Evolutionary conservation across 2,888 invertebrate genomes (phyloP).

Genomic region (Cactoblastis cactorum): DNA sequence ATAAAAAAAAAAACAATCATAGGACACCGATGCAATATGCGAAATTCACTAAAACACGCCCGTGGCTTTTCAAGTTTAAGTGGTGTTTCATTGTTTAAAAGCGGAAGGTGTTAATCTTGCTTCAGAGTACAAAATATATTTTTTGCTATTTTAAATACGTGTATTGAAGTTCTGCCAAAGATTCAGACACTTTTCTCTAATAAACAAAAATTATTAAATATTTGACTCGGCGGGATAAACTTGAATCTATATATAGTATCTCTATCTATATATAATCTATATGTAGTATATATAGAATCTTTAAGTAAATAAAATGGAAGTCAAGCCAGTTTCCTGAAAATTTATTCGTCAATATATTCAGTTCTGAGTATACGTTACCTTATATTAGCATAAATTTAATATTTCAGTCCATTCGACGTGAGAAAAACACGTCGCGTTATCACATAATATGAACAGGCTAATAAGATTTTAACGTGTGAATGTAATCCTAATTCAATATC

Average conservation of each 20-base stretch:
- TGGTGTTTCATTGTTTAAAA: background rate
- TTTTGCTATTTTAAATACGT: background rate
- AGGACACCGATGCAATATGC: background rate
- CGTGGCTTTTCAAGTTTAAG: background rate
- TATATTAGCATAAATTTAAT: constrained; percentile 12
- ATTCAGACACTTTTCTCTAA: no score
- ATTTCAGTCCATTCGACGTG: constrained; percentile 7
- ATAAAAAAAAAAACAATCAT: no score
- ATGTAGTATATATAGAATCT: no score
- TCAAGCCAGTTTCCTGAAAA: no score
- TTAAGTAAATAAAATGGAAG: no score
- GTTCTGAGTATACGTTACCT: constrained; percentile 2
- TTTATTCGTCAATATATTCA: background rate
- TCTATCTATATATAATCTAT: no score
- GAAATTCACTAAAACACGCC: background rate
- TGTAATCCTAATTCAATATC: background rate
- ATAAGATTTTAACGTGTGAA: constrained; percentile 2
- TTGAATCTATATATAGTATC: no score
- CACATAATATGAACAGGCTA: constrained; percentile 1
- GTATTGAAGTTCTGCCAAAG: background rate
- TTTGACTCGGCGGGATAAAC: no score
- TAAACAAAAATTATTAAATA: no score
- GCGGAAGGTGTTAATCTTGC: background rate
- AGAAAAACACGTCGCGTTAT: background rate
- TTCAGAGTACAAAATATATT: background rate